Base-by-base conservation (phyloP, 2,888 invertebrate species). In the Callimorpha dominula region DNA sequence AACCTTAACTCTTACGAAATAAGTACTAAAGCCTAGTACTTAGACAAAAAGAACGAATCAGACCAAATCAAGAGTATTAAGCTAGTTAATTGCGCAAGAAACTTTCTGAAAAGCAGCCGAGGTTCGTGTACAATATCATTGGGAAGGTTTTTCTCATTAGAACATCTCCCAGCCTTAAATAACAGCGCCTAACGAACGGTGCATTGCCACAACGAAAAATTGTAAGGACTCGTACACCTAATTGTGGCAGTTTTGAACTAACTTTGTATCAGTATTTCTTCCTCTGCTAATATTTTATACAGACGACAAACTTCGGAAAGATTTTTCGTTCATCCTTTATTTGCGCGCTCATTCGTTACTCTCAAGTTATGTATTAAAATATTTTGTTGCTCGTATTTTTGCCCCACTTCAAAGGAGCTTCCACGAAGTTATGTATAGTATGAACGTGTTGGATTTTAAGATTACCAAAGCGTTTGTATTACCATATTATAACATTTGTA, bases 61-160 rank as follows among this genome's bases (percentile, higher is more conserved):
- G 80, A 71, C 77, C 82, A 87, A 90, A 89, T 88, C 84, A 87
- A 81, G 86, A 84, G 87, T 86, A 89, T 88, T 85, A 84, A 87
- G 82, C 80, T 77, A 87, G 90, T 89, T 91, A 90, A 91, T 92
- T 91, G 89, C 84, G 77, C 85, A 86, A 79, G 83, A 87, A 92
- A 91, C 85, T 90, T 89, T 82, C 78, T 85, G 79, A 80, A 84
- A 81, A 84, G 84, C 80, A 84, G 78, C 83, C 84, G 85, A 90
- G 90, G 86, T 90, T 91, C 83, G 81, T 88, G 85, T 86, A 81
- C 82, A 81, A 84, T 86, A 89, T 88, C 86, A 89, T 84, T 87
- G 86, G 76, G 81, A 84, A 74, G 89, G 87, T 91, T 93, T 92
- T 91, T 92, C 90, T 93, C 91, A 91, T 93, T 91, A 93, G 86